These are phyloP conservation scores for Drosophila pachea DNA, from an alignment of 1,140 invertebrate genomes.

Conservation along the genomic window DNA sequence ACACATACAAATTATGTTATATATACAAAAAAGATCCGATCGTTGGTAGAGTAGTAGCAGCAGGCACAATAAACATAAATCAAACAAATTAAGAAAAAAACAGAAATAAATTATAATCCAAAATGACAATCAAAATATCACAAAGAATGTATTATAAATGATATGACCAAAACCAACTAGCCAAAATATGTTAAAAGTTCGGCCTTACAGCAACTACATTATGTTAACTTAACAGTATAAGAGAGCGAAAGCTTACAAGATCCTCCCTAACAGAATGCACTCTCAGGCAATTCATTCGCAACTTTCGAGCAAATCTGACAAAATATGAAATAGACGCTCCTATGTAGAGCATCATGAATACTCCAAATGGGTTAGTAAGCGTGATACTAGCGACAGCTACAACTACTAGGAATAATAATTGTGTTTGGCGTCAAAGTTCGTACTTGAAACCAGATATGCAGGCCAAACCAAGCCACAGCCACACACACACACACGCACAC, in stretches of 20 bases:
- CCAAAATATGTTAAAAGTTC: conserved; percentile 1
- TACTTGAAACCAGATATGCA: conserved; percentile 74
- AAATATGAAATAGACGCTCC: conserved; percentile 6
- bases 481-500: conserved; percentile 4
- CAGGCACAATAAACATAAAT: conserved; percentile 43
- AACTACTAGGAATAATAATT: conserved; percentile 30
- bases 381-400: conserved; percentile 21
- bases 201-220: background rate
- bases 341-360: conserved; percentile 17
- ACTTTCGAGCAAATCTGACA: background rate
- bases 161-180: background rate
- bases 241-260: no score
- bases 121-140: conserved; percentile 39
- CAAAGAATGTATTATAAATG: conserved; percentile 4
- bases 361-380: conserved; percentile 30
- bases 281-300: no score
- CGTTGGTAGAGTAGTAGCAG: conserved; percentile 29
- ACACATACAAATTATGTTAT: conserved; percentile 11
- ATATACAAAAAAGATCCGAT: conserved; percentile 34
- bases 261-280: no score
- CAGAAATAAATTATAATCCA: conserved; percentile 36
- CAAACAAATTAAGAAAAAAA: conserved; percentile 36
- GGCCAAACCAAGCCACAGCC: conserved; percentile 41
- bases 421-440: conserved; percentile 66
- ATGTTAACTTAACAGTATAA: no score